Evolutionary conservation across 2,888 invertebrate genomes (phyloP).

Genomic region (Rhamnusium bicolor): DNA sequence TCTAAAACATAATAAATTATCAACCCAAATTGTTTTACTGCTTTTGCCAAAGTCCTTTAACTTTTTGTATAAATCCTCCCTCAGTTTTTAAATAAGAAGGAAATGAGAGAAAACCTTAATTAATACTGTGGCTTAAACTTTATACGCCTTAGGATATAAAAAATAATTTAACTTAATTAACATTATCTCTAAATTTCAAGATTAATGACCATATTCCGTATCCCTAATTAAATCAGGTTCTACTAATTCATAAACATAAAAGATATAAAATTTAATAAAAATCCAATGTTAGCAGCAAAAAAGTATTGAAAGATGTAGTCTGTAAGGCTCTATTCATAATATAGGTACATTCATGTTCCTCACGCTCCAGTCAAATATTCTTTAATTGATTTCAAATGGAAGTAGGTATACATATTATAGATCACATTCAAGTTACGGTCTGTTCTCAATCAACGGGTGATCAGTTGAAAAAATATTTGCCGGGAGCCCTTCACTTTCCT

Average conservation of each 20-base stretch:
- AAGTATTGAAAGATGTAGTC: too few relatives aligned
- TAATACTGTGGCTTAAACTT: constrained; percentile 27
- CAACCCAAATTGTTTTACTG: constrained; percentile 30
- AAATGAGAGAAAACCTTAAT: constrained; percentile 30
- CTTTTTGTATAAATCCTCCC: constrained; percentile 26
- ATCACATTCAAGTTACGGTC: too few relatives aligned
- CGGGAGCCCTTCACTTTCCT: too few relatives aligned
- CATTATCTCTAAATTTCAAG: constrained; percentile 24
- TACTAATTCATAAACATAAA: neutral
- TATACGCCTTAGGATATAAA: constrained; percentile 16
- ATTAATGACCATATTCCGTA: constrained; percentile 8
- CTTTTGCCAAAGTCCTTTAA: constrained; percentile 18
- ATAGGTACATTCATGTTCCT: too few relatives aligned
- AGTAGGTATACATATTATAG: too few relatives aligned
- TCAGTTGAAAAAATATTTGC: too few relatives aligned
- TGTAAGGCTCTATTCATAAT: too few relatives aligned
- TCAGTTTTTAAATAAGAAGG: constrained; percentile 24
- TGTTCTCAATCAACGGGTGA: too few relatives aligned
- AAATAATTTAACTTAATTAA: constrained; percentile 26
- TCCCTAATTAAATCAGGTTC: neutral
- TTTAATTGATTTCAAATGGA: too few relatives aligned
- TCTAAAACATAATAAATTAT: constrained; percentile 27
- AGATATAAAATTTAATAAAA: neutral
- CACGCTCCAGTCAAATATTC: too few relatives aligned
- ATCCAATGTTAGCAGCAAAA: too few relatives aligned